Evolutionary conservation across 2,888 invertebrate species (phyloP).

Genomic region (Colostygia pectinataria): DNA sequence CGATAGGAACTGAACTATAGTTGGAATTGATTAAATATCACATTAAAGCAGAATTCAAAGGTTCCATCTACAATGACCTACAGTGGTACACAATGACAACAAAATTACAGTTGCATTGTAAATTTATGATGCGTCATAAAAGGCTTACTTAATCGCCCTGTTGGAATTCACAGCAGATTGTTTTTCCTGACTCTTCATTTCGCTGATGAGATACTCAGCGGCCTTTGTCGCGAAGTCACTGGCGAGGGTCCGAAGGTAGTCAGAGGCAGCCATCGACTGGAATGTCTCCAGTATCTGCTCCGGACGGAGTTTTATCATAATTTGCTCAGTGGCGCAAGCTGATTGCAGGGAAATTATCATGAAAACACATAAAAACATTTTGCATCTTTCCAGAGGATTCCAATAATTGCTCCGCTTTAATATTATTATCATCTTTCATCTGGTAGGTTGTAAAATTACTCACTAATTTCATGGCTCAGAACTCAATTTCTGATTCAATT

Average conservation of each 20-base stretch:
- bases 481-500: constrained; percentile 1
- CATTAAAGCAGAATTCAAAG: too few relatives aligned
- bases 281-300: constrained; percentile 48
- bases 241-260: constrained; percentile 46
- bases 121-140: too few relatives aligned
- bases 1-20: too few relatives aligned
- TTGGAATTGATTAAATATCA: too few relatives aligned
- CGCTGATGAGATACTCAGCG: constrained; percentile 44
- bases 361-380: neutral
- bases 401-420: too few relatives aligned
- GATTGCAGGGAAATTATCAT: neutral
- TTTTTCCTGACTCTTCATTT: constrained; percentile 41
- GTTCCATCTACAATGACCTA: too few relatives aligned
- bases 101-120: too few relatives aligned
- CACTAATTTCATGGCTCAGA: constrained; percentile 11
- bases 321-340: constrained; percentile 16
- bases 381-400: neutral
- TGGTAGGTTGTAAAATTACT: neutral
- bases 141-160: neutral
- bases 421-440: neutral
- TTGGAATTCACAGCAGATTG: neutral
- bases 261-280: constrained; percentile 43
- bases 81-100: too few relatives aligned
- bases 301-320: constrained; percentile 42
- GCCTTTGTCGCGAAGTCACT: constrained; percentile 49